Evolutionary conservation across 2,888 invertebrate species (phyloP).

Genomic region (Fissipunctia ypsillon): DNA sequence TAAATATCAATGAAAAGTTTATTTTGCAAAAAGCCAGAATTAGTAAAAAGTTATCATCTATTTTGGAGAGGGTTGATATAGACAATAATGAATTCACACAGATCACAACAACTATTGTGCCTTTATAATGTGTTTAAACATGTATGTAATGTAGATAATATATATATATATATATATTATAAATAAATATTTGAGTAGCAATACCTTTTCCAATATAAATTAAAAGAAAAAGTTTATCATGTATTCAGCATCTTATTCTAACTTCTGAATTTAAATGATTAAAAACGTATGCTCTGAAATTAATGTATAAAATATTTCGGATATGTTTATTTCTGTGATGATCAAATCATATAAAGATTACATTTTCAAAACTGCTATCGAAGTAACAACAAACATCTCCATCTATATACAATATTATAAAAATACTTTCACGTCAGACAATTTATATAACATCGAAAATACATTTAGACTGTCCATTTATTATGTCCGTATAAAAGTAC

Average conservation of each 20-base stretch:
- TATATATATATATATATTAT: background rate
- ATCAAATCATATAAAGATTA: conserved; percentile 52
- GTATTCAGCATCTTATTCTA: background rate
- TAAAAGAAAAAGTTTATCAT: background rate
- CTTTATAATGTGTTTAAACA: conserved; percentile 52
- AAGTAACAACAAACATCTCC: conserved; percentile 72
- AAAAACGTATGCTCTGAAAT: background rate
- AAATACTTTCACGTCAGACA: conserved; percentile 84
- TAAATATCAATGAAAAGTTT: background rate
- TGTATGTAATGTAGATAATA: conserved; percentile 11
- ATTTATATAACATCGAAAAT: conserved; percentile 88
- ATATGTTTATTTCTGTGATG: conserved; percentile 42
- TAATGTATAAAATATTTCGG: conserved; percentile 22
- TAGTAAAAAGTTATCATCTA: conserved; percentile 36
- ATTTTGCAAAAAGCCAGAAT: conserved; percentile 37
- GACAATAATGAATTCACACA: conserved; percentile 66
- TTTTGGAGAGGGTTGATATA: conserved; percentile 48
- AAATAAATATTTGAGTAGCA: conserved; percentile 9
- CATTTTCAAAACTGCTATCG: conserved; percentile 60
- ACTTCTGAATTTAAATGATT: background rate
- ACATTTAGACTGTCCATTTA: conserved; percentile 74
- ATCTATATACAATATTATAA: conserved; percentile 80
- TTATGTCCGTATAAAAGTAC: conserved; percentile 74
- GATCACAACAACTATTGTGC: conserved; percentile 75
- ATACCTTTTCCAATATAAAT: background rate